Evolutionary conservation across 2,113 vertebrate species (phyloP), one percentile per base, ranked within the genome.

Genomic region (Cathartes aura): DNA sequence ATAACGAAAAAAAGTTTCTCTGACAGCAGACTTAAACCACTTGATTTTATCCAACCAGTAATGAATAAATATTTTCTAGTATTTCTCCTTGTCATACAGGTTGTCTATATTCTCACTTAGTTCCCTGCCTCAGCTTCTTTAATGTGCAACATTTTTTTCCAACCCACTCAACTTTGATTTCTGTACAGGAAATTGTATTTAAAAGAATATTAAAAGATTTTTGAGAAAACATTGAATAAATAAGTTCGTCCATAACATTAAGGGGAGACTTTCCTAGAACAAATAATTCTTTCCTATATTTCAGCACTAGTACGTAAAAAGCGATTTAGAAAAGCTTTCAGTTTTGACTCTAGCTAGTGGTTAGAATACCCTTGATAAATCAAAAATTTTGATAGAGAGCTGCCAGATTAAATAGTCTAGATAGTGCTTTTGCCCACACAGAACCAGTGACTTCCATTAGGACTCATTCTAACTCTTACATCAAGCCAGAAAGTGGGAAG

Each of bases 241-340:
- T 36, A 50, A 4, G 66, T 78, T 58, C n/a, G 17, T 42, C 29
- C 7, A 8, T 15, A 75, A 85, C 24, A 64, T 48, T 62, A 34
- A 73, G 18, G 19, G 14, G 5, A 87, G 27, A 56, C 34, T 38
- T 91, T 30, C 38, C 14, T 20, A 55, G 30, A 85, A 79, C 29
- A 75, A 91, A 4, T 38, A 40, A 75, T 50, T 85, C 11, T 62
- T 71, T 32, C 34, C 68, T 71, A 2, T 55, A 50, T 38, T 85
- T 87, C 36, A 60, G 40, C 43, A 36, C 3, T 21, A 40, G 5
- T 30, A 58, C 38, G 66, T 50, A 43, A 55, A 74, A 82, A 34
- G 12, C 6, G 6, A 75, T 26, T 18, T 0, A 7, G 59, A 34
- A 48, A 48, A 36, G 7, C 8, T 56, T 58, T 62, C 14, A 0